Percentiles rank a stretch among this genome's conserved stretches.
Conservation (phyloP, 2,113 vertebrate species). For the Philantomba maxwellii region DNA sequence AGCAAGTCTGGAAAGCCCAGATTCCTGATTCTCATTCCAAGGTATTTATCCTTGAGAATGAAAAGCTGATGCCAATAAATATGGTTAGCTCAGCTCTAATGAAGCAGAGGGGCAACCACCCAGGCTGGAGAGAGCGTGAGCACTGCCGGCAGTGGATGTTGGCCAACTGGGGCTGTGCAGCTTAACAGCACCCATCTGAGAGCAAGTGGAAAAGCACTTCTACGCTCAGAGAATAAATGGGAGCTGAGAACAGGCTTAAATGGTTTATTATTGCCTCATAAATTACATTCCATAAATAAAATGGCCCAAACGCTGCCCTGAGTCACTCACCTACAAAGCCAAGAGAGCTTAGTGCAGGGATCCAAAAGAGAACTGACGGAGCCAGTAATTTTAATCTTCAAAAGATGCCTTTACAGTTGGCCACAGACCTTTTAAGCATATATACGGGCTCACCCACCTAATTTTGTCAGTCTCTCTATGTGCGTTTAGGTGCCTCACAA, state of each 20-base stretch:
- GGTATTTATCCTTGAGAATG: background rate
- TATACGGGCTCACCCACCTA: background rate
- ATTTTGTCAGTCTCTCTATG: background rate
- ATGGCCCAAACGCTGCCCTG: background rate
- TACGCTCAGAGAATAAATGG: background rate
- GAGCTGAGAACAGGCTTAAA: background rate
- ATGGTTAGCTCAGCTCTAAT: background rate
- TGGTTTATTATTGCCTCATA: background rate
- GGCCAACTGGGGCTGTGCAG: background rate
- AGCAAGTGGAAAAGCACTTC: background rate
- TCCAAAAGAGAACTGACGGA: background rate
- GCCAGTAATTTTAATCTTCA: conserved; percentile 8
- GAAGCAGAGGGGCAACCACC: background rate
- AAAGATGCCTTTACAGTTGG: background rate
- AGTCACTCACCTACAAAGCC: background rate
- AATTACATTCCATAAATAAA: background rate
- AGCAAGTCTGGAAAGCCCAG: background rate
- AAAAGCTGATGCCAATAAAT: background rate
- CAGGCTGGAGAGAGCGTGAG: background rate
- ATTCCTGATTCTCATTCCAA: background rate
- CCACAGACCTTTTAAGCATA: background rate
- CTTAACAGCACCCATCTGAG: background rate
- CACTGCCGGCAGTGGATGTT: background rate
- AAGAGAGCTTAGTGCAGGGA: background rate
- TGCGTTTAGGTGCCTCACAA: background rate